phyloP scores from a whole-genome alignment of 2,797 vertebrate genomes.

The Trachops cirrhosus region DNA sequence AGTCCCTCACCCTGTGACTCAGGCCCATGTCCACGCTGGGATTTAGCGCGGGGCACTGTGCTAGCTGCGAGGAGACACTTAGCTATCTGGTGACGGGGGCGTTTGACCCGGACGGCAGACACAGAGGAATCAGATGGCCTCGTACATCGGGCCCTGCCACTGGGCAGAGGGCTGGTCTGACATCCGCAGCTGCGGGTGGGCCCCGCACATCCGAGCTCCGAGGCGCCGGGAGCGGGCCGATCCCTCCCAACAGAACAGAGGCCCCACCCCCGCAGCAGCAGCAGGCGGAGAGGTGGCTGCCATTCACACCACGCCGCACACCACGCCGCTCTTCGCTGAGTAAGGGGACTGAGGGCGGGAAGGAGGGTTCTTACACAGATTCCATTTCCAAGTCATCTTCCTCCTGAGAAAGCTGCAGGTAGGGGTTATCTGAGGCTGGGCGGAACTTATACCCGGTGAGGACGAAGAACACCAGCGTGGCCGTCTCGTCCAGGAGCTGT shows the following conservation, averaged over 20 bases:
- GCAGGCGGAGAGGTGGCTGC: background rate
- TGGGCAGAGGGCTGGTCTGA: background rate
- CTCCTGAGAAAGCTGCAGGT: conserved; percentile 89
- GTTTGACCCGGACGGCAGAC: background rate
- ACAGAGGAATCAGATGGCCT: background rate
- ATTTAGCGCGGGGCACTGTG: background rate
- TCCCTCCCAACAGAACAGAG: background rate
- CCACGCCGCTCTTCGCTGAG: background rate
- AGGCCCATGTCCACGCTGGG: background rate
- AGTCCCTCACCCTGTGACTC: background rate
- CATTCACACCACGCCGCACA: accelerated
- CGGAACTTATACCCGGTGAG: conserved; percentile 91
- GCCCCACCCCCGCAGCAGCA: background rate
- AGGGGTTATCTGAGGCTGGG: conserved; percentile 90
- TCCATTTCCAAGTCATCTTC: conserved; percentile 91
- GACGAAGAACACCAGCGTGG: conserved; percentile 89
- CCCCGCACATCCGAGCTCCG: background rate
- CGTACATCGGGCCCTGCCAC: background rate
- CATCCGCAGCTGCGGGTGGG: background rate
- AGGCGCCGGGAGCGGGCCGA: accelerated
- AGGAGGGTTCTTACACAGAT: conserved; percentile 85
- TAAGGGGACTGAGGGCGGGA: background rate
- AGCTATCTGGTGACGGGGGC: background rate
- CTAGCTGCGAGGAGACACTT: background rate
- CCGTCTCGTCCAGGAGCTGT: conserved; percentile 90